phyloP scores from a whole-genome alignment of 1,140 invertebrate genomes.

The Akabosia matsudoensis region DNA sequence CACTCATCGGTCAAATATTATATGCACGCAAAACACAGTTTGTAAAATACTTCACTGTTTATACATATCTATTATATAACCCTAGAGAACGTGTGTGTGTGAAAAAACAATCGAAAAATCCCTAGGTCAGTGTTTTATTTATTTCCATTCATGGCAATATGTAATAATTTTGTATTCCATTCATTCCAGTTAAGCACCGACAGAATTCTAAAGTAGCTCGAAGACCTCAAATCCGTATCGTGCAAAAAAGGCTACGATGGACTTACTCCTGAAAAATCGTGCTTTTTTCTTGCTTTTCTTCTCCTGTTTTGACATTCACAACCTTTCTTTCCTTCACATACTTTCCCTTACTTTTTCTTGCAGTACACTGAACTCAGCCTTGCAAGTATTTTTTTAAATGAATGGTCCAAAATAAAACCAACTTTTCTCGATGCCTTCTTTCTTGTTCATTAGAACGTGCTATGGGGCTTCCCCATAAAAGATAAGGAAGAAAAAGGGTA shows the following conservation, averaged over 20 bases:
- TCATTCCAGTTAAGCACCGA: conserved; percentile 2
- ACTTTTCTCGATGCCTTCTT: too few species aligned
- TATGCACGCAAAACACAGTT: too few species aligned
- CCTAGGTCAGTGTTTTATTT: not conserved
- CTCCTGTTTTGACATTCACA: conserved; percentile 10
- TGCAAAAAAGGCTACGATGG: too few species aligned
- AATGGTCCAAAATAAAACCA: too few species aligned
- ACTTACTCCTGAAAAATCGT: conserved; percentile 2
- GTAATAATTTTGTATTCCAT: not conserved
- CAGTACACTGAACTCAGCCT: not conserved
- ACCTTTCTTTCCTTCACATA: not conserved
- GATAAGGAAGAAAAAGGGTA: not conserved
- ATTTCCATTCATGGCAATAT: not conserved
- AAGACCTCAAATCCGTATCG: too few species aligned
- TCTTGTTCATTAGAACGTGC: too few species aligned
- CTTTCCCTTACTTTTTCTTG: not conserved
- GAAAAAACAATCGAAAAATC: conserved; percentile 2
- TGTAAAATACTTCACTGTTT: too few species aligned
- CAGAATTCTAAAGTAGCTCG: conserved; percentile 18
- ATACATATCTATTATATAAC: too few species aligned
- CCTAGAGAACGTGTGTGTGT: too few species aligned
- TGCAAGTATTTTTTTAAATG: too few species aligned
- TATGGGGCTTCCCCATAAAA: too few species aligned
- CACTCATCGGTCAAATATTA: too few species aligned
- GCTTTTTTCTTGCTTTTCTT: not conserved